Base-by-base conservation (phyloP, 1,140 invertebrate species). In the Pogonomyrmex barbatus region DNA sequence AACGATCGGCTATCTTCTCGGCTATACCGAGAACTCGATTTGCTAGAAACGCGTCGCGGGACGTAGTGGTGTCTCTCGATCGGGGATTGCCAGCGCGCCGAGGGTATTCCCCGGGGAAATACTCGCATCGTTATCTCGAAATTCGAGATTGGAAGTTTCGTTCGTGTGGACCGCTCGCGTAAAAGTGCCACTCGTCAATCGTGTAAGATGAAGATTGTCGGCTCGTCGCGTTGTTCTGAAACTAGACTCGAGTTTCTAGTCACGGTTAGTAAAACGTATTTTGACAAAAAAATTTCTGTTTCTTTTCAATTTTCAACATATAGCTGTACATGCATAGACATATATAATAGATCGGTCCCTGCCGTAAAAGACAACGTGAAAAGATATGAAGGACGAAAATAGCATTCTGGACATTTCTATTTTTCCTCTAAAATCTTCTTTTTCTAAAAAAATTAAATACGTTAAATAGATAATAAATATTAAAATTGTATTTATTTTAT, bases 71-170 rank as follows among this genome's bases (percentile, higher is more conserved):
- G 73, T 88, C 73, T 86, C 78, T 77, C 76, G 83, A 89, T 89
- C 70, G 76, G 62, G 75, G 83, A 89, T 89, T 89, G 88, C 88
- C 17, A 54, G 54, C 54, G 54, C 67, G 45, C 45, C 62, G 68
- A 62, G 56, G 63, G 71, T 47, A 39, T 30, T 70, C 88, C 52
- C 62, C 14, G 39, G 83, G 71, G 87, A 88, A 89, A 89, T 89
- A 88, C 83, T 81, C 68, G 75, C 71, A 62, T 88, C 88, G 87
- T 86, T 89, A 86, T 78, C 75, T 86, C 52, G 87, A 73, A 86
- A 82, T 88, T 89, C 87, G 87, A 58, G 60, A 81, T 85, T 81
- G 70, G 47, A 75, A 70, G 52, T 42, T 71, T 76, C 77, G 86
- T 73, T 85, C 76, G 52, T 71, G 71, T 42, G 68, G 76, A 75